phyloP scores from a whole-genome alignment of 2,888 invertebrate genomes.

The Hemicrepidius hirtus region DNA sequence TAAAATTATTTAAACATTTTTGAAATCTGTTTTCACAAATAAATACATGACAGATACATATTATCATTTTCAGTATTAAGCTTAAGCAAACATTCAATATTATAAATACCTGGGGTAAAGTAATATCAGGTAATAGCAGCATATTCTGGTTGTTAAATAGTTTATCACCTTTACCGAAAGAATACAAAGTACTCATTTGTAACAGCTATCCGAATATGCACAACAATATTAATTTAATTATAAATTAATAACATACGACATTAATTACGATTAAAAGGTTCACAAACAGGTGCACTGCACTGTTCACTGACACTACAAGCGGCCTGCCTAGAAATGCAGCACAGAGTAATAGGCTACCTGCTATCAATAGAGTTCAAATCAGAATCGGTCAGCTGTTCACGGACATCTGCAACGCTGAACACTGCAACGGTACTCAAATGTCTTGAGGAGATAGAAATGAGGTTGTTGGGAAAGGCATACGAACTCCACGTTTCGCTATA shows the following conservation, averaged over 20 bases:
- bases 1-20: too few relatives aligned
- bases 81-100: too few relatives aligned
- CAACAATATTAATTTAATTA: neutral
- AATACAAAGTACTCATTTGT: constrained; percentile 65
- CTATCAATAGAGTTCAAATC: constrained; percentile 53
- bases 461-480: constrained; percentile 65
- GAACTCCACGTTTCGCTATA: constrained; percentile 64
- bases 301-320: constrained; percentile 1
- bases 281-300: constrained; percentile 8
- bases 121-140: constrained; percentile 67
- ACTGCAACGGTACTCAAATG: constrained; percentile 64
- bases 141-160: constrained; percentile 62
- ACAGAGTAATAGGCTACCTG: constrained; percentile 44
- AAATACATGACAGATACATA: too few relatives aligned
- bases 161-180: constrained; percentile 64
- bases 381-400: constrained; percentile 58
- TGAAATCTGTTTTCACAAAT: too few relatives aligned
- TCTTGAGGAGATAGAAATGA: constrained; percentile 66
- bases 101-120: constrained; percentile 66
- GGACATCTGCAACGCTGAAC: constrained; percentile 60
- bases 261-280: neutral
- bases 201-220: neutral
- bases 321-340: neutral
- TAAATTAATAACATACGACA: neutral
- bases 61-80: too few relatives aligned